phyloP scores from a whole-genome alignment of 2,888 invertebrate genomes.

The Drosophila rubida region DNA sequence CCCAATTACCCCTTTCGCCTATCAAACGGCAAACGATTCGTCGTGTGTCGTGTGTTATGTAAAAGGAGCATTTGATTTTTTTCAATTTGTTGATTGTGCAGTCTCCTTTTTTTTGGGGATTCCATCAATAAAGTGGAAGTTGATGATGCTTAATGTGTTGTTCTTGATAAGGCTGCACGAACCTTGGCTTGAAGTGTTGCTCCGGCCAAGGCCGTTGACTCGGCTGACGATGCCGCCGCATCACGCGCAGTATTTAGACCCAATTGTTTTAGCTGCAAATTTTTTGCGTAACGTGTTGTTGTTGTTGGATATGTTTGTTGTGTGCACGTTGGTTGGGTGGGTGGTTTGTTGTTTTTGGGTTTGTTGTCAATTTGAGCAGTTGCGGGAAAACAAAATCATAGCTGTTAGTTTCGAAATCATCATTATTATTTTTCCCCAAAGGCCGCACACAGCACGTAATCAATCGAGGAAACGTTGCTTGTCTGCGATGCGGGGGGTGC shows the following conservation, averaged over 20 bases:
- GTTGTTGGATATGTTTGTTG: constrained; percentile 40
- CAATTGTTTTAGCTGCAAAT: constrained; percentile 70
- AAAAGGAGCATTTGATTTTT: constrained; percentile 46
- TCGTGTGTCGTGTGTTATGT: constrained; percentile 57
- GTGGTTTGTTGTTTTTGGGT: constrained; percentile 13
- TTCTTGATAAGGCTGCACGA: constrained; percentile 45
- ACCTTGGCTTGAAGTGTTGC: constrained; percentile 64
- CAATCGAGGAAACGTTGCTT: constrained; percentile 34
- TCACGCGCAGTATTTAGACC: constrained; percentile 68
- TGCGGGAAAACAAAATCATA: constrained; percentile 42
- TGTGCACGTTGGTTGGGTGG: constrained; percentile 28
- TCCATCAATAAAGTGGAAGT: constrained; percentile 1
- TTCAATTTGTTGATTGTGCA: constrained; percentile 3
- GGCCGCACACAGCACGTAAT: constrained; percentile 53
- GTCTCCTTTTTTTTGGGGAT: not conserved
- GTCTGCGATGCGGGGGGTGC: constrained; percentile 11
- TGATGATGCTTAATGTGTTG: constrained; percentile 11
- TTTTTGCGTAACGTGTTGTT: constrained; percentile 68
- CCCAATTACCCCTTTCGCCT: not conserved
- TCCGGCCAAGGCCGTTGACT: constrained; percentile 50
- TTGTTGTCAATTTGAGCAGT: constrained; percentile 17
- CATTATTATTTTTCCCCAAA: constrained; percentile 29
- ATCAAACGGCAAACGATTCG: not conserved
- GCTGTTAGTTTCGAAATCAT: constrained; percentile 40
- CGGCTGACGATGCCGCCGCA: constrained; percentile 41